phyloP scores from a whole-genome alignment of 2,888 invertebrate genomes.

The Cinara cedri region DNA sequence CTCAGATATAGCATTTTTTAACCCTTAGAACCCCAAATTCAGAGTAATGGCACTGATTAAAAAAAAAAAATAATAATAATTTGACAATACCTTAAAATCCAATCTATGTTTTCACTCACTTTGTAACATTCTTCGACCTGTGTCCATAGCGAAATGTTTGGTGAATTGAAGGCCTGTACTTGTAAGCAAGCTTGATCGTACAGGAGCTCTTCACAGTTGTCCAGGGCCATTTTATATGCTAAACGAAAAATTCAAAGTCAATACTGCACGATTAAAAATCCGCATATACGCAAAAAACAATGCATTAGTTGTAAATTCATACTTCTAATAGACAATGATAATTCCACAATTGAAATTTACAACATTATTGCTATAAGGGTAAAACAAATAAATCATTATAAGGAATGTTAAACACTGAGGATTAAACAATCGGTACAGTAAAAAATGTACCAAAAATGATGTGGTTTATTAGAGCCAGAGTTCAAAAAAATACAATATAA shows the following conservation, averaged over 20 bases:
- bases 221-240: conserved; percentile 17
- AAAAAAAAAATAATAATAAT: neutral
- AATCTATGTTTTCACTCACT: conserved; percentile 32
- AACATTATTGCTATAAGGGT: neutral
- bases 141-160: conserved; percentile 53
- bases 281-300: neutral
- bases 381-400: conserved; percentile 2
- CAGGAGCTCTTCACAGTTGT: conserved; percentile 37
- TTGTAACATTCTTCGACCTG: conserved; percentile 58
- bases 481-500: too few relatives aligned
- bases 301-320: neutral
- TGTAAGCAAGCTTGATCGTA: conserved; percentile 58
- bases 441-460: too few relatives aligned
- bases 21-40: neutral
- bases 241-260: neutral
- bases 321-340: neutral
- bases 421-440: too few relatives aligned
- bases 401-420: neutral
- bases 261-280: too few relatives aligned
- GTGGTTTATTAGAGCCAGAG: too few relatives aligned
- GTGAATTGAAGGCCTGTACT: conserved; percentile 34
- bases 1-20: too few relatives aligned
- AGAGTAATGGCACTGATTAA: neutral
- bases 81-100: neutral
- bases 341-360: neutral